A percentile compares a stretch with the other conserved stretches of the same genome.
phyloP scores from a whole-genome alignment of 2,888 invertebrate genomes.

The Nowickia ferox region DNA sequence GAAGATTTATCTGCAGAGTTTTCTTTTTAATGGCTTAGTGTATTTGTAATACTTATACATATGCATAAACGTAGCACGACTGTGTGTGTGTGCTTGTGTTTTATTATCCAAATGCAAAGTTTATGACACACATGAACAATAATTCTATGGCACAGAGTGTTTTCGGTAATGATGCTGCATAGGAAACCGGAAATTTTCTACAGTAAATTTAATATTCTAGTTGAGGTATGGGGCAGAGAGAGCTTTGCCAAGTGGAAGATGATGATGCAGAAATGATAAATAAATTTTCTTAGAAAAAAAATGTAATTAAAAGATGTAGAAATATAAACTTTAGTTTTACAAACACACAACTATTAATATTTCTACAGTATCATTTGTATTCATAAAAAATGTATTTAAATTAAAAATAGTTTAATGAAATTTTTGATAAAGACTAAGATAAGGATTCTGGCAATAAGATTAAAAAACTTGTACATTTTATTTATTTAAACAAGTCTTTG shows the following conservation, averaged over 20 bases:
- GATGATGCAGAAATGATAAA: slow-evolving; percentile 56
- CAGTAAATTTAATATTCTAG: slow-evolving; percentile 69
- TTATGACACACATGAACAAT: slow-evolving; percentile 62
- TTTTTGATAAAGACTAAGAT: slow-evolving; percentile 2
- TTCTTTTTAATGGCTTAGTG: slow-evolving; percentile 70
- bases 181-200: slow-evolving; percentile 72
- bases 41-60: slow-evolving; percentile 34
- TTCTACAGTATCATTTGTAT: slow-evolving; percentile 26
- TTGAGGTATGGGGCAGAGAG: slow-evolving; percentile 2
- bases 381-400: slow-evolving; percentile 39
- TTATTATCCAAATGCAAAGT: slow-evolving; percentile 7
- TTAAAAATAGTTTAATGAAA: slow-evolving; percentile 45
- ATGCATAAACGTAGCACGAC: background rate
- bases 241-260: slow-evolving; percentile 50
- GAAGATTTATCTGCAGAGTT: slow-evolving; percentile 73
- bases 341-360: background rate
- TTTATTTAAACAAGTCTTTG: background rate
- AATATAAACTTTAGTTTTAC: slow-evolving; percentile 25
- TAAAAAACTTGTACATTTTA: background rate
- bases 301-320: slow-evolving; percentile 61
- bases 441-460: slow-evolving; percentile 1
- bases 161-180: slow-evolving; percentile 69
- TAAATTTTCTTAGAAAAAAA: slow-evolving; percentile 61
- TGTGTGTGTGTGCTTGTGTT: slow-evolving; percentile 8
- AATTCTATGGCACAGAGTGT: slow-evolving; percentile 57